Base-by-base conservation (phyloP, 2,113 vertebrate species). In the Choloepus hoffmanni region DNA sequence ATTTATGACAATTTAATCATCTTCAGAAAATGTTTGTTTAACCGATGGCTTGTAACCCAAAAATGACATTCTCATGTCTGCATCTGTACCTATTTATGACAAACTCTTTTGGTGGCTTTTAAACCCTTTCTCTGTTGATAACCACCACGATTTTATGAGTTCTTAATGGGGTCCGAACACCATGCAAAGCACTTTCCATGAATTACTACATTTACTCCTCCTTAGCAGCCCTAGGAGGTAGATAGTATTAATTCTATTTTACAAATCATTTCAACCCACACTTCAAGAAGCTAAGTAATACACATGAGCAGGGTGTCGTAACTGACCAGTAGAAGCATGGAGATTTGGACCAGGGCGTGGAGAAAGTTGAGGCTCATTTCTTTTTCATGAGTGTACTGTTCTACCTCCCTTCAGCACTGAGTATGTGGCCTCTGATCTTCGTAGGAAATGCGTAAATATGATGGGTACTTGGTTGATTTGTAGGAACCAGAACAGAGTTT, bases 241-340 rank as follows among this genome's bases (percentile, higher is more conserved):
- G 62, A 30, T 83, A 50, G 26, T 55, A 63, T 88, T 88, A 40
- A 65, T 72, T 95, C 63, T 95, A 1, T 81, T 83, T 94, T 55
- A 19, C 21, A 53, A 82, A 65, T 84, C 90, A 87, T 45, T 94
- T 93, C n/a, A 83, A 16, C 4, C 43, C 28, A 21, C 55, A 16
- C 30, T 13, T 78, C 18, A 58, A 26, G 43, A 62, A 28, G 43
- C n/a, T 28, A 53, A 53, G 50, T 19, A 10, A 62, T 30, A 72
- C 53, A 24, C 4, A 1, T 12, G 2, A 62, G 43, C 23, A 36
- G 77, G 26, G n/a, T 24, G 55, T 21, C 26, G 4, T n/a, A 24
- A 40, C 26, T 83, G 24, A 33, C 33, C 53, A 76, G 28, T 2
- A 28, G 28, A 50, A 70, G 43, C 8, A 55, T 30, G n/a, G 16